Conservation (phyloP, 2,797 vertebrate genomes). For the Scyliorhinus canicula region DNA sequence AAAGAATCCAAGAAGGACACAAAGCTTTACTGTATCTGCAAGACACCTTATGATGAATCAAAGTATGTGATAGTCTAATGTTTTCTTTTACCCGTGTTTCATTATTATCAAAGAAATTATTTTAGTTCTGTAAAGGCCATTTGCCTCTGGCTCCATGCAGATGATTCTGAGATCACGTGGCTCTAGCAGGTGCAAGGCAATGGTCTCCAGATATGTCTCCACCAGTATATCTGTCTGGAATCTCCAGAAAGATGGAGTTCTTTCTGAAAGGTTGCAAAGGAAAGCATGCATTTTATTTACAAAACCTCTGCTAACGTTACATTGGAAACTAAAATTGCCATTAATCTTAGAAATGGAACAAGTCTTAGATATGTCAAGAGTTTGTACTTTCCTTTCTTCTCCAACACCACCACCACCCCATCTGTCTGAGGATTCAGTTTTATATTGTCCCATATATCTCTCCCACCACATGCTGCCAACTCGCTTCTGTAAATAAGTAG, state of each 20-base stretch:
- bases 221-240: neutral
- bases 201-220: neutral
- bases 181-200: neutral
- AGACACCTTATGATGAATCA: constrained; percentile 91
- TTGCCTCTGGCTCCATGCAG: neutral
- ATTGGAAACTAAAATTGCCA: neutral
- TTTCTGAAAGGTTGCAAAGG: neutral
- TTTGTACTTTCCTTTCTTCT: neutral
- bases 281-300: neutral
- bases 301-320: too few species aligned
- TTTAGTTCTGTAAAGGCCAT: neutral
- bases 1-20: constrained; percentile 89
- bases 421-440: neutral
- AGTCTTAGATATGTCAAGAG: neutral
- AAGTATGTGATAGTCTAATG: constrained; percentile 66
- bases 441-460: neutral
- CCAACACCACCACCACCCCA: neutral
- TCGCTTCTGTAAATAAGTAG: too few species aligned
- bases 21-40: constrained; percentile 96
- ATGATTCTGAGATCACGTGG: neutral
- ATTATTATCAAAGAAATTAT: neutral
- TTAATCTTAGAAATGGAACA: too few species aligned
- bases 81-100: neutral
- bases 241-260: neutral
- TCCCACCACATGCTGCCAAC: neutral